A percentile compares a stretch with the other conserved stretches of the same genome.
These are phyloP conservation scores for Malurus leucopterus DNA, from an alignment of 2,797 vertebrate species.

Conservation along the genomic window DNA sequence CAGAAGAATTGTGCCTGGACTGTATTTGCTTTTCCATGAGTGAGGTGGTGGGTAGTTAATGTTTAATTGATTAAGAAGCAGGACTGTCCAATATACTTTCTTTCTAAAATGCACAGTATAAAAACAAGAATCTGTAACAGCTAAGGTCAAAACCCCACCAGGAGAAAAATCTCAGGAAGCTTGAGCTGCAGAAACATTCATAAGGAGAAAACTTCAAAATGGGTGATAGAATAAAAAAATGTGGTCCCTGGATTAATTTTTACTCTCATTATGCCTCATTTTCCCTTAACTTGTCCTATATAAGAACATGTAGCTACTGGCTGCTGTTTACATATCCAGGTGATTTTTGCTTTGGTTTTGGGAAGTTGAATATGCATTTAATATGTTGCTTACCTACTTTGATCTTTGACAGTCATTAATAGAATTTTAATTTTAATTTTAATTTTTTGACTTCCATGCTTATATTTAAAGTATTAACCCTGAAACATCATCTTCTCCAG, in stretches of 20 bases:
- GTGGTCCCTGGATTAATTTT: not conserved
- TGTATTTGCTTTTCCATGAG: conserved; percentile 37
- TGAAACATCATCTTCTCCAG: conserved; percentile 36
- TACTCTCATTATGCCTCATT: not conserved
- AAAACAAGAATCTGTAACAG: not conserved
- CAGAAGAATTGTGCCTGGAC: conserved; percentile 27
- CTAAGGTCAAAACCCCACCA: not conserved
- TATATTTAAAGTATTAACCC: conserved; percentile 47
- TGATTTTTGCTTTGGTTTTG: conserved; percentile 25
- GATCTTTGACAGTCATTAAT: not conserved
- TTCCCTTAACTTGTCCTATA: not conserved
- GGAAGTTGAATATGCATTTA: not conserved
- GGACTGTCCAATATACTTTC: not conserved
- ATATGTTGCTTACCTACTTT: conserved; percentile 23
- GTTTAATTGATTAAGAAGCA: conserved; percentile 58
- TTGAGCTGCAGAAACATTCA: not conserved
- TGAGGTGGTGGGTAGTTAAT: conserved; percentile 33
- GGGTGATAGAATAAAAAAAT: not conserved
- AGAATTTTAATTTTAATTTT: not conserved
- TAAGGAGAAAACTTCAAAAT: not conserved
- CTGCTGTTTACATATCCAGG: not conserved
- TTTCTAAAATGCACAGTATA: conserved; percentile 2
- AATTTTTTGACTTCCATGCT: conserved; percentile 10
- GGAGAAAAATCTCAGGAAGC: not conserved
- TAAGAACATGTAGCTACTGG: not conserved